phyloP scores from a whole-genome alignment of 2,888 invertebrate species.

The Achlya flavicornis region DNA sequence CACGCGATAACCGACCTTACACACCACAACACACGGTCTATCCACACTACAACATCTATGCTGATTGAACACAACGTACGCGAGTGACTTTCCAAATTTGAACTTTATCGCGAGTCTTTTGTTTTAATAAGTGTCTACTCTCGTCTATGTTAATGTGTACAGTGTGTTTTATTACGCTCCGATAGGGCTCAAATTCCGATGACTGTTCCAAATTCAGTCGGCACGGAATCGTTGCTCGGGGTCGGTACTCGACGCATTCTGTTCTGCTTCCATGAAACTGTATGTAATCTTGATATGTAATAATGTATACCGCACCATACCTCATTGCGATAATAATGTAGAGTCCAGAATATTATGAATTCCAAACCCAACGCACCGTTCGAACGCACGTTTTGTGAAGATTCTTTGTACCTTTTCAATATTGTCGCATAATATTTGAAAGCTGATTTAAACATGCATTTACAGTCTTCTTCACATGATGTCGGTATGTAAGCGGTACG shows the following conservation, averaged over 20 bases:
- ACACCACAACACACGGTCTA: conserved; percentile 19
- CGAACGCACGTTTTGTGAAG: conserved; percentile 22
- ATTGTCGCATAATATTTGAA: neutral
- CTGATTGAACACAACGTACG: neutral
- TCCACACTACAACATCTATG: neutral
- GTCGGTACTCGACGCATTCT: neutral
- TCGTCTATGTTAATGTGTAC: conserved; percentile 5
- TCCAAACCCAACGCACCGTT: conserved; percentile 15
- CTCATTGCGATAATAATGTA: conserved; percentile 59
- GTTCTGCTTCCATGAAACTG: conserved; percentile 8
- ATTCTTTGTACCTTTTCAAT: conserved; percentile 12
- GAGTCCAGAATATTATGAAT: conserved; percentile 18
- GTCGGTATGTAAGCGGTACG: conserved; percentile 19
- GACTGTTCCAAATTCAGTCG: neutral
- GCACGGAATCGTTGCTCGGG: neutral
- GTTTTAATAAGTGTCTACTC: neutral
- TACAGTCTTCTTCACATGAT: conserved; percentile 16
- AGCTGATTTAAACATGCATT: neutral
- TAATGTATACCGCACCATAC: conserved; percentile 59
- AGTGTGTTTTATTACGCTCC: conserved; percentile 4
- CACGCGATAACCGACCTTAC: conserved; percentile 50
- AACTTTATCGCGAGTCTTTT: conserved; percentile 1
- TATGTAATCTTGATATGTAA: conserved; percentile 19
- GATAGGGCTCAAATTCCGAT: neutral
- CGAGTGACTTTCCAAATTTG: neutral